phyloP scores from a whole-genome alignment of 37 sponge, comb jelly and placozoan genomes.

The Eunapius fragilis region DNA sequence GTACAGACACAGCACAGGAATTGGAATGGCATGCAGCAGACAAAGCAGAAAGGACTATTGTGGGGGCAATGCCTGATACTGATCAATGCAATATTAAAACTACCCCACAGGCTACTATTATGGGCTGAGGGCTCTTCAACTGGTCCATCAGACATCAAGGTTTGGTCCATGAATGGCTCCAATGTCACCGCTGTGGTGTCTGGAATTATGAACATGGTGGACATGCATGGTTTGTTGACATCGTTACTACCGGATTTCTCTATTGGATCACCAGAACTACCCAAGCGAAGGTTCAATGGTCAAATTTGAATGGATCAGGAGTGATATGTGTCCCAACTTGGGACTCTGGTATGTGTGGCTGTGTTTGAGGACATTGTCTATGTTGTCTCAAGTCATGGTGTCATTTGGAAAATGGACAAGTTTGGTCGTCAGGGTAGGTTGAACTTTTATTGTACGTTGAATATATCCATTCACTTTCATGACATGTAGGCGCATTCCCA shows the following conservation, averaged over 20 bases:
- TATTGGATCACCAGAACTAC: constrained; percentile 17
- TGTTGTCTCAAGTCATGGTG: neutral
- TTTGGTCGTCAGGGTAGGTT: constrained; percentile 8
- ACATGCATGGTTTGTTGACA: constrained; percentile 18
- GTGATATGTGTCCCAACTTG: neutral
- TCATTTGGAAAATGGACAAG: constrained; percentile 16
- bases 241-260: neutral
- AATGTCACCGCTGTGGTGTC: neutral
- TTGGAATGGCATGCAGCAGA: neutral
- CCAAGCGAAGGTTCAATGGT: neutral
- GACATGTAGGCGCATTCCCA: constrained; percentile 17
- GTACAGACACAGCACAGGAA: neutral
- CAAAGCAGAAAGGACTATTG: no score
- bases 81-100: neutral
- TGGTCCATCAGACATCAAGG: constrained; percentile 12
- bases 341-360: constrained; percentile 8
- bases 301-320: constrained; percentile 1
- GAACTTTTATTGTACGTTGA: neutral
- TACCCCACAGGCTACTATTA: constrained; percentile 20
- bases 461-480: constrained; percentile 10
- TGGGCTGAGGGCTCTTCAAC: constrained; percentile 29
- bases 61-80: neutral
- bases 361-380: constrained; percentile 65
- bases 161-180: constrained; percentile 3
- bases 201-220: neutral